phyloP scores from a whole-genome alignment of 2,888 invertebrate genomes.

The Palloptera scutellata region DNA sequence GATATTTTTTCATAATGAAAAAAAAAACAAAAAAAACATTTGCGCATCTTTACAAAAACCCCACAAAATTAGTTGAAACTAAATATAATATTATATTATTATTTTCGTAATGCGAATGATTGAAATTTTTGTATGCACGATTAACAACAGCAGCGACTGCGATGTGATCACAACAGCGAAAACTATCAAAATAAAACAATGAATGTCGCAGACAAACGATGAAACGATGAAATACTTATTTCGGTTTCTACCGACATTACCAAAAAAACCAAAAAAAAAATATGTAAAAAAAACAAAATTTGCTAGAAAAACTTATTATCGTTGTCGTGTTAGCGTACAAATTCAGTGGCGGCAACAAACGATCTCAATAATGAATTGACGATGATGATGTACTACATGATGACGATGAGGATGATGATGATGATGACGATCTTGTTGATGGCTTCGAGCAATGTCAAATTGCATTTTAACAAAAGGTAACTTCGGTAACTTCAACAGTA shows the following conservation, averaged over 20 bases:
- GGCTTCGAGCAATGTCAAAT: conserved; percentile 9
- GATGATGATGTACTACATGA: too few species aligned
- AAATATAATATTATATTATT: too few species aligned
- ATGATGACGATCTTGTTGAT: neutral
- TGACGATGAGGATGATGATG: neutral
- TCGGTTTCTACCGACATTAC: neutral
- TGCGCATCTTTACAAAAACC: too few species aligned
- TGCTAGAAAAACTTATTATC: conserved; percentile 14
- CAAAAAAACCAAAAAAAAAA: neutral
- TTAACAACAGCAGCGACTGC: conserved; percentile 20
- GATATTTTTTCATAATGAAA: too few species aligned
- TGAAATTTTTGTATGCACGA: neutral
- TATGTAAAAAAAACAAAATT: conserved; percentile 19
- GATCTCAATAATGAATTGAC: neutral
- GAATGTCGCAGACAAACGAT: conserved; percentile 1
- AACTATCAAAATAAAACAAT: conserved; percentile 41
- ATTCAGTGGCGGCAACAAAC: neutral
- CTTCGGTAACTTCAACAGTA: too few species aligned
- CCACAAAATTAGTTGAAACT: too few species aligned
- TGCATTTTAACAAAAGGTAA: neutral
- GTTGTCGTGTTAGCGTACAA: neutral
- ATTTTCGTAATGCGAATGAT: neutral
- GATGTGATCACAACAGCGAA: conserved; percentile 43
- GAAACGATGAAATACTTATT: neutral
- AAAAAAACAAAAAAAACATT: too few species aligned